Evolutionary conservation across 2,113 vertebrate species (phyloP).

Genomic region (Planiliza haematocheilus): DNA sequence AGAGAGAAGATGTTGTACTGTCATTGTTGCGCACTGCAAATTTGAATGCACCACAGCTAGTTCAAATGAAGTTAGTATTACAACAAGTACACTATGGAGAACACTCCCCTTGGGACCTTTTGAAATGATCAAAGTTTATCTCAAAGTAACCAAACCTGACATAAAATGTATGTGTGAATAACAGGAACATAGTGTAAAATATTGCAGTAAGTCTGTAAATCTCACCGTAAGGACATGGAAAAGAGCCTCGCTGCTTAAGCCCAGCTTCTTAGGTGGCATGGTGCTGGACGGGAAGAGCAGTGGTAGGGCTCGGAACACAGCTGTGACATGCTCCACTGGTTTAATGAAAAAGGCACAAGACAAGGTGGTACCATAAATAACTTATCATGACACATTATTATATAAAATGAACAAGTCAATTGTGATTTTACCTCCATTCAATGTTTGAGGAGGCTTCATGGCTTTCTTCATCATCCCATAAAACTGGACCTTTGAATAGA

Average conservation of each 20-base stretch:
- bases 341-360: slow-evolving; percentile 8
- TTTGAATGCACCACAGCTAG: neutral
- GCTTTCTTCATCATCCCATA: slow-evolving; percentile 6
- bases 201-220: neutral
- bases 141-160: no score
- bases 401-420: no score
- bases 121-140: no score
- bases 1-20: no score
- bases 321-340: slow-evolving; percentile 6
- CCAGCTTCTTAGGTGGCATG: slow-evolving; percentile 9
- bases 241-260: slow-evolving; percentile 4
- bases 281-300: slow-evolving; percentile 1
- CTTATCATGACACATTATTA: neutral
- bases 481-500: slow-evolving; percentile 7
- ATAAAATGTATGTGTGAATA: neutral
- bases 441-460: slow-evolving; percentile 6
- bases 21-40: no score
- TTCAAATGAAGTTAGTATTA: neutral
- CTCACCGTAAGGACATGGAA: neutral
- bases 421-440: slow-evolving; percentile 6
- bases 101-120: neutral
- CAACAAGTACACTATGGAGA: neutral
- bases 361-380: slow-evolving; percentile 17
- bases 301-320: no score
- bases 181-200: neutral